Conservation (phyloP, 2,888 invertebrate species). For the Asteroscopus sphinx region DNA sequence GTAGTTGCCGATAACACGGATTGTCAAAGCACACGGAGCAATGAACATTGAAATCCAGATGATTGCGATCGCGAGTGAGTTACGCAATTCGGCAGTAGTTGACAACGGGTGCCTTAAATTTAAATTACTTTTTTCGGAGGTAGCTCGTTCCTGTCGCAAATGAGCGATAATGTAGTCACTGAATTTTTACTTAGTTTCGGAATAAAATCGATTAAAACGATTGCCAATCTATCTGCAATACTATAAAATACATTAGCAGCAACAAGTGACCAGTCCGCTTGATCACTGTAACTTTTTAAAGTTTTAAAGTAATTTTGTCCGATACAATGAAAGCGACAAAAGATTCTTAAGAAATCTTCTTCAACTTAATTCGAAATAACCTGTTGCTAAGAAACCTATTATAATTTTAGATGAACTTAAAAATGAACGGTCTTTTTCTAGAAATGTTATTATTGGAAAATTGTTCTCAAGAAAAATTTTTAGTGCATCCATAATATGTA, state of each 20-base stretch:
- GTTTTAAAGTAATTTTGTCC: slow-evolving; percentile 19
- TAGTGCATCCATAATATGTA: too few relatives aligned
- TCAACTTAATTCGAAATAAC: slow-evolving; percentile 12
- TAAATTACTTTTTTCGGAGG: too few relatives aligned
- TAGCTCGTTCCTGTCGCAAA: too few relatives aligned
- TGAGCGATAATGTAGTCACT: too few relatives aligned
- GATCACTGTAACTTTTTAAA: slow-evolving; percentile 18
- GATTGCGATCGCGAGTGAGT: too few relatives aligned
- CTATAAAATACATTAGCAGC: slow-evolving; percentile 7
- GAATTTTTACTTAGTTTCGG: too few relatives aligned
- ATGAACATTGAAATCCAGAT: too few relatives aligned
- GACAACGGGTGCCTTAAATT: too few relatives aligned
- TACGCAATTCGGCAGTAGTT: too few relatives aligned
- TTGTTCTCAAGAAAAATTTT: slow-evolving; percentile 1
- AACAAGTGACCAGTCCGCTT: slow-evolving; percentile 21
- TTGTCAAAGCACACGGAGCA: too few relatives aligned
- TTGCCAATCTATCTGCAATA: neutral
- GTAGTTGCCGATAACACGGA: too few relatives aligned
- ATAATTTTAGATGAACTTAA: slow-evolving; percentile 1
- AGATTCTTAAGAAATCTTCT: neutral
- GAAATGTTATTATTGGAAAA: neutral
- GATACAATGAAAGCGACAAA: slow-evolving; percentile 8
- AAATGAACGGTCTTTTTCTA: neutral
- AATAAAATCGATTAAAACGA: too few relatives aligned
- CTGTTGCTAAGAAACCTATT: slow-evolving; percentile 16